These are phyloP conservation scores for Protula sp. DNA, from an alignment of 2,888 invertebrate genomes.

Conservation along the genomic window DNA sequence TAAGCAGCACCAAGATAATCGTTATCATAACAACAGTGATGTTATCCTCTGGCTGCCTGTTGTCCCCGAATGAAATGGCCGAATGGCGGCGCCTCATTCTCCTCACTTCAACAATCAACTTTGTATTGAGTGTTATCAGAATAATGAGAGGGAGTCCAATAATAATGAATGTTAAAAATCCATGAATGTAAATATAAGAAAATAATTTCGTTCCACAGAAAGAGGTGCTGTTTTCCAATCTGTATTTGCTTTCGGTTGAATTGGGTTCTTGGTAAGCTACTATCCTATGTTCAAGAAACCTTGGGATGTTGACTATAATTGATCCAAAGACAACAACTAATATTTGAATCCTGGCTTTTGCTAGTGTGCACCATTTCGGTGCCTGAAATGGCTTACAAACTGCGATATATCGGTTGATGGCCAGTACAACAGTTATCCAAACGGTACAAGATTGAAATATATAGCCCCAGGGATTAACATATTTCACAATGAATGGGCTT, in stretches of 20 bases:
- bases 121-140: constrained; percentile 13
- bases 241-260: background rate
- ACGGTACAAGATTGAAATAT: constrained; percentile 17
- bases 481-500: constrained; percentile 12
- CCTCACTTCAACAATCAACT: constrained; percentile 10
- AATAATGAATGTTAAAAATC: constrained; percentile 11
- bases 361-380: constrained; percentile 12
- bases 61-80: constrained; percentile 6
- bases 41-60: too few species aligned
- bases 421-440: constrained; percentile 24
- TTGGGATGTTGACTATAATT: constrained; percentile 16
- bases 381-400: constrained; percentile 20
- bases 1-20: constrained; percentile 15
- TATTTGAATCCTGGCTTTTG: constrained; percentile 18
- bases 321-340: constrained; percentile 12
- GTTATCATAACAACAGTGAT: constrained; percentile 19
- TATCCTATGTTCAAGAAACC: constrained; percentile 16
- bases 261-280: background rate
- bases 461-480: constrained; percentile 17
- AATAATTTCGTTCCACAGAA: background rate
- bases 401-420: constrained; percentile 24
- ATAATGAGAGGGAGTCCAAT: constrained; percentile 12
- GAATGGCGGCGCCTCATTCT: background rate
- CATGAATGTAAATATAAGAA: constrained; percentile 8
- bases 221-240: background rate